A percentile compares a stretch with the other conserved stretches of the same genome.
phyloP scores from a whole-genome alignment of 2,797 vertebrate species.

The Myotis planiceps region DNA sequence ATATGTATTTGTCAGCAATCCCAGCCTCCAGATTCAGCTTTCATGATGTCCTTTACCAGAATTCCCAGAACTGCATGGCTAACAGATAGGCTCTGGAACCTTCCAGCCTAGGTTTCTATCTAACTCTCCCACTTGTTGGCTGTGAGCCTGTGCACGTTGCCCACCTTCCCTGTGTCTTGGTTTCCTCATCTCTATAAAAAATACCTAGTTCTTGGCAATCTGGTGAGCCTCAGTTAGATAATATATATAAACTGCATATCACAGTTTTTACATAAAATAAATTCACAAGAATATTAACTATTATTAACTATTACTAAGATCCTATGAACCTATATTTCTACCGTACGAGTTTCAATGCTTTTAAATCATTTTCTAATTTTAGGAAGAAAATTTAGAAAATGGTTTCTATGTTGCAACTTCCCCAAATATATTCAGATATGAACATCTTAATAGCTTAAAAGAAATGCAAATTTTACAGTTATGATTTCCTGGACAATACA shows the following conservation, averaged over 20 bases:
- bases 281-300: neutral
- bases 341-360: neutral
- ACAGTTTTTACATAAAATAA: neutral
- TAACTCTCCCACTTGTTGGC: neutral
- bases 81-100: neutral
- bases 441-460: neutral
- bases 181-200: neutral
- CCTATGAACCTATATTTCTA: neutral
- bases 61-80: neutral
- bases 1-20: neutral
- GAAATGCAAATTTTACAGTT: neutral
- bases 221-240: neutral
- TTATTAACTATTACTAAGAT: neutral
- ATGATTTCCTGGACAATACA: neutral
- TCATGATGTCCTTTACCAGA: neutral
- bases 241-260: neutral
- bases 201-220: neutral
- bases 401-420: neutral
- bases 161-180: neutral
- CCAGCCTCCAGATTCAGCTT: neutral
- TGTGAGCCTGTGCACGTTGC: neutral
- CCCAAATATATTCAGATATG: neutral
- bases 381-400: constrained; percentile 7
- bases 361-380: neutral
- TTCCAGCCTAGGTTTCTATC: no score